Percentiles rank a stretch among this genome's conserved stretches.
Conservation (phyloP, 1,140 invertebrate genomes). For the Neodiprion lecontei region DNA sequence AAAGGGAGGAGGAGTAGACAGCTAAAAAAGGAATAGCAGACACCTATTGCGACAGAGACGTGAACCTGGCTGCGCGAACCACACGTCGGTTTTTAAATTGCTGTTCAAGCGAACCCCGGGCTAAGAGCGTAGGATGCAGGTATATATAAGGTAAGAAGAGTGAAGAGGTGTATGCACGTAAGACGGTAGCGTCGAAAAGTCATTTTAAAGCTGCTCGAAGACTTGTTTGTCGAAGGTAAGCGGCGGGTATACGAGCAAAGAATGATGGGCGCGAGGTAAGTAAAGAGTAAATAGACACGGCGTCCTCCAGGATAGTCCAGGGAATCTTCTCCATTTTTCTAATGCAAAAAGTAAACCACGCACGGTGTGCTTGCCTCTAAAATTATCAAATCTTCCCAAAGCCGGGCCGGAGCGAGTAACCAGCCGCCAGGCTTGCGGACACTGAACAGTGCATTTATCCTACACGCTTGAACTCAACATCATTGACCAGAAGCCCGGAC, state of each 20-base stretch:
- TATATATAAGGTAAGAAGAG: background rate
- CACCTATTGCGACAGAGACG: too few species aligned
- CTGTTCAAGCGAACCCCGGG: background rate
- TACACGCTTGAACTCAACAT: too few species aligned
- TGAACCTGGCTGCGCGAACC: background rate
- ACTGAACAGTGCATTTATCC: too few species aligned
- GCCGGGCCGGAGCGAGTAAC: too few species aligned
- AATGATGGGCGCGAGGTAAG: background rate
- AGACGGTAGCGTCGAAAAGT: slow-evolving; percentile 7
- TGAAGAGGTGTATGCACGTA: background rate
- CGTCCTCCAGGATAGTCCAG: background rate
- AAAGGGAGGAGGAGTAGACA: background rate
- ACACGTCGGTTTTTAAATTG: background rate
- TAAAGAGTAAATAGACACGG: background rate
- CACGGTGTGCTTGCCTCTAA: too few species aligned
- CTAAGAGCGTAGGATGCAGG: background rate
- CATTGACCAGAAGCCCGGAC: too few species aligned
- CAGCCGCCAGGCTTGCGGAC: too few species aligned
- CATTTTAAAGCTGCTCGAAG: slow-evolving; percentile 2
- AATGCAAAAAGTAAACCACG: background rate
- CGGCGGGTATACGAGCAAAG: background rate
- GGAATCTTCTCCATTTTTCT: background rate
- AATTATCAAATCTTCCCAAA: too few species aligned
- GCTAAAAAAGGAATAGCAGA: too few species aligned
- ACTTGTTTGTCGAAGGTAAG: slow-evolving; percentile 5